phyloP scores from a whole-genome alignment of 2,888 invertebrate species.

The Bombylius discolor region DNA sequence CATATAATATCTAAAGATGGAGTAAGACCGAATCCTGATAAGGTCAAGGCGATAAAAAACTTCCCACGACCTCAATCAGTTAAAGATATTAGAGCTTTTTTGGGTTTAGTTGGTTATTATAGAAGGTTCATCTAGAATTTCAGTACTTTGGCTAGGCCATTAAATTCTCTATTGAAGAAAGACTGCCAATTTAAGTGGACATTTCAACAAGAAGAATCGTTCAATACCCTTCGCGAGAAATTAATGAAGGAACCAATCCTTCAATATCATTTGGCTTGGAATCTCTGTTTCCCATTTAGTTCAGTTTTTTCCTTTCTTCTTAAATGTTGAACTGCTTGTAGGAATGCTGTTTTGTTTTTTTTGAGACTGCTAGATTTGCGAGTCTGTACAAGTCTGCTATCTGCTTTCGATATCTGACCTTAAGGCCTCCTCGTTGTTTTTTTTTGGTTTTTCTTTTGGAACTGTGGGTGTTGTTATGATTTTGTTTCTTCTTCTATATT shows the following conservation, averaged over 20 bases:
- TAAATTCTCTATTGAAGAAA: constrained; percentile 1
- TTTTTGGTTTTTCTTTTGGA: too few relatives aligned
- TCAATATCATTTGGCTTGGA: too few relatives aligned
- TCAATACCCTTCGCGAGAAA: not conserved
- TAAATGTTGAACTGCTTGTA: too few relatives aligned
- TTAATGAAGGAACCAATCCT: not conserved
- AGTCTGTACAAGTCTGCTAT: too few relatives aligned
- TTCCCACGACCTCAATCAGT: constrained; percentile 14
- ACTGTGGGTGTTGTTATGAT: too few relatives aligned
- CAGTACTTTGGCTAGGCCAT: not conserved
- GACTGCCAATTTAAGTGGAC: not conserved
- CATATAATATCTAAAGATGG: constrained; percentile 20
- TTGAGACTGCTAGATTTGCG: too few relatives aligned
- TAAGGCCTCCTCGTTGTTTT: too few relatives aligned
- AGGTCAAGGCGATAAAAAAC: constrained; percentile 16
- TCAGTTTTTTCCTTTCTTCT: too few relatives aligned
- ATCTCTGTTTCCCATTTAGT: too few relatives aligned
- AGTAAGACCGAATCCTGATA: constrained; percentile 19
- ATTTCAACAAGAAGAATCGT: not conserved
- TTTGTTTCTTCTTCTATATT: too few relatives aligned
- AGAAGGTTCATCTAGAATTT: constrained; percentile 24
- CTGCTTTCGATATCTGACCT: too few relatives aligned
- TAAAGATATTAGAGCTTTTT: constrained; percentile 21
- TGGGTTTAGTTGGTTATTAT: constrained; percentile 22
- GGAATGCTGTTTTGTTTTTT: too few relatives aligned